Conservation (phyloP, 2,888 invertebrate species). For the Scaptodrosophila latifasciaeformis region DNA sequence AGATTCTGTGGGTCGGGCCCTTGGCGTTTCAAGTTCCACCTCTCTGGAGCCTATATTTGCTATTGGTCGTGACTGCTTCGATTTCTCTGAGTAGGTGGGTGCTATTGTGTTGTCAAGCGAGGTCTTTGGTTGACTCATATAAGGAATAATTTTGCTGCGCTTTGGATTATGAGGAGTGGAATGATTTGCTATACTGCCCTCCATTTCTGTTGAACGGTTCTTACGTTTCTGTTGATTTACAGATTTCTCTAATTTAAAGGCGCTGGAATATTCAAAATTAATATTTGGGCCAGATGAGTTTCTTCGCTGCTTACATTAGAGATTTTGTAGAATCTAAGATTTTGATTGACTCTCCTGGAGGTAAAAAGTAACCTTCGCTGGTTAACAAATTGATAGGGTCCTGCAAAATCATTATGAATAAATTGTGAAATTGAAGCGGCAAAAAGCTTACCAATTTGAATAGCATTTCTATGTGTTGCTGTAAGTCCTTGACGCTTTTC, state of each 20-base stretch:
- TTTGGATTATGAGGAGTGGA: neutral
- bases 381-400: conserved; percentile 44
- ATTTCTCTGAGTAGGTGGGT: neutral
- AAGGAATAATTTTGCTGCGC: too few relatives aligned
- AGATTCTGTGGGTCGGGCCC: neutral
- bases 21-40: neutral
- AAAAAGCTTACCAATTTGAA: conserved; percentile 37
- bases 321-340: conserved; percentile 33
- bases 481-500: conserved; percentile 44
- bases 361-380: conserved; percentile 49
- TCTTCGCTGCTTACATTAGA: conserved; percentile 36
- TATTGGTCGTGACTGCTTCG: neutral
- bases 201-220: conserved; percentile 29
- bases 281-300: neutral
- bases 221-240: conserved; percentile 33
- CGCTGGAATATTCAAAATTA: neutral
- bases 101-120: neutral
- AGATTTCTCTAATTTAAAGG: neutral
- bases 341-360: conserved; percentile 49
- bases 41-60: neutral
- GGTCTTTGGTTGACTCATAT: too few relatives aligned
- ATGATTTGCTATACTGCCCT: neutral
- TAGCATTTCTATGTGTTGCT: conserved; percentile 53
- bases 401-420: conserved; percentile 15
- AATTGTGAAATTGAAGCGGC: neutral